Evolutionary conservation across 1,140 invertebrate species (phyloP), one percentile per base, ranked within the genome.

Genomic region (Papilio helenus): DNA sequence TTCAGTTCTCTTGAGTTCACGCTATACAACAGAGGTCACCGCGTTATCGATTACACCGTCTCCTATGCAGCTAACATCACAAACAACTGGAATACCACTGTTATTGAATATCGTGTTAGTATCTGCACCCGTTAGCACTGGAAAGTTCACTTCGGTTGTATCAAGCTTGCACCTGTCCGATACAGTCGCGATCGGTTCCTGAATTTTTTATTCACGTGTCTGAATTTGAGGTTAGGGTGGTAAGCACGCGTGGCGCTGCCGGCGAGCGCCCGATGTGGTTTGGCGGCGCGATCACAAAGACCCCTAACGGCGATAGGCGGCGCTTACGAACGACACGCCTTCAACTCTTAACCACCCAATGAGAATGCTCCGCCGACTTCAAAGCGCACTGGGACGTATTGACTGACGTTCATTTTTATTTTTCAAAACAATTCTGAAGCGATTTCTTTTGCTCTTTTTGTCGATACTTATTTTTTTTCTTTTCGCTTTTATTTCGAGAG

Each of bases 341-440:
- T 73, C 76, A 68, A 61, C 79, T 84, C 79, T 78, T 46, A 72
- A 80, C 74, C 79, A 2, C 72, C 91, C 91, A 92, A 93, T 93
- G 79, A 65, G 0, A 71, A 4, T 2, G 42, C 72, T 55, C 80
- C 87, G 86, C 85, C 78, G 80, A 85, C 86, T 87, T 92, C 88
- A 89, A 91, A 92, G 90, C 86, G 86, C 86, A 85, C 93, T 85
- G 93, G 92, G 90, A 92, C 91, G 93, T 88, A 94, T 88, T 92
- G 84, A 87, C 86, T 86, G 87, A 83, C 85, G 85, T 88, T 81
- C 79, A 86, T 88, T 92, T 91, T 92, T 91, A 90, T 92, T 92
- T 91, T 92, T 86, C 80, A 85, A 85, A 90, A 88, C 84, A 86
- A 90, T 88, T 86, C 89, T 82, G 61, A 61, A 65, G 80, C 85